Evolutionary conservation across 2,797 vertebrate species (phyloP).

Genomic region (Serranus cabrilla): DNA sequence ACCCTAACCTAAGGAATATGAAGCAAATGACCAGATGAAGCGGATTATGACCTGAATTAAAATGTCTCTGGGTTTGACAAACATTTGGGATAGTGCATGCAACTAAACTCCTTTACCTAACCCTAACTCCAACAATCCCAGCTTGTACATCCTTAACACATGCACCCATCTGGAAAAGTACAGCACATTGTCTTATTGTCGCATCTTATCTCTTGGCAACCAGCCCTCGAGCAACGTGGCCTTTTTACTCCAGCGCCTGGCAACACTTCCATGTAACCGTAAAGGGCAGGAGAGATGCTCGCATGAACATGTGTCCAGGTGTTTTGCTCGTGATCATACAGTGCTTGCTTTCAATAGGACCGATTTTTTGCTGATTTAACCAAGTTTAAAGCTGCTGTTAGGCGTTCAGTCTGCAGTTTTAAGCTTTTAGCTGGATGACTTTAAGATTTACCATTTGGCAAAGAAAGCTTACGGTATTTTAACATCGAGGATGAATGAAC

Average conservation of each 20-base stretch:
- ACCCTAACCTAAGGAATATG: no score
- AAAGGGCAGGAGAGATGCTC: conserved; percentile 19
- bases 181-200: conserved; percentile 6
- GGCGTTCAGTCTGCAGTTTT: conserved; percentile 17
- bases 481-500: conserved; percentile 44
- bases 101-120: no score
- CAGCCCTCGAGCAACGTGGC: conserved; percentile 17
- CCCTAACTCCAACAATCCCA: not conserved
- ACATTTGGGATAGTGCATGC: no score
- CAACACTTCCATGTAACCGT: conserved; percentile 28
- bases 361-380: conserved; percentile 6
- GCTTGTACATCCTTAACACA: not conserved
- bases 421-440: conserved; percentile 21
- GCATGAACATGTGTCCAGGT: conserved; percentile 15
- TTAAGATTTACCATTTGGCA: conserved; percentile 21
- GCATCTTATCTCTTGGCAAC: conserved; percentile 40
- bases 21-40: no score
- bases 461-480: conserved; percentile 35
- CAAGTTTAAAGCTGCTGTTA: not conserved
- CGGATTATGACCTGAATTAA: no score
- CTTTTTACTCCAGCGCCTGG: conserved; percentile 10
- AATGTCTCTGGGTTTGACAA: no score
- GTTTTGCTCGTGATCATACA: not conserved
- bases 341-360: not conserved
- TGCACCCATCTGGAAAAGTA: conserved; percentile 10